Base-by-base conservation (phyloP, 1,140 invertebrate genomes). In the Diorhabda carinulata region DNA sequence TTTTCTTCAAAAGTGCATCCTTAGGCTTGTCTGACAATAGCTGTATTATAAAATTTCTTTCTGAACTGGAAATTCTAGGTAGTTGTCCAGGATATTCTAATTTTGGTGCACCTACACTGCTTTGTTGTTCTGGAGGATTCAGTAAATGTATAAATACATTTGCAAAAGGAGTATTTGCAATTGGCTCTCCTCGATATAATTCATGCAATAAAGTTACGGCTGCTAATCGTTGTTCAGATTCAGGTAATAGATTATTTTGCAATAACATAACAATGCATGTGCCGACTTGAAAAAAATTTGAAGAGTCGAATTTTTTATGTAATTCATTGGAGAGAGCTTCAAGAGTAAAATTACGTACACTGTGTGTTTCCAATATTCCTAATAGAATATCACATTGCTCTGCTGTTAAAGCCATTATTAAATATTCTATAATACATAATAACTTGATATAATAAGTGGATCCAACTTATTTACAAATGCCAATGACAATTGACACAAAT, bases 221-320 rank as follows among this genome's bases (percentile, higher is more conserved):
- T 44, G 87, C 86, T 61, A 93, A 75, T 65, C 89, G 83, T 77
- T 92, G 91, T 71, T 86, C 84, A 61, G 86, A 83, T 70, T 87
- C 86, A 42, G 88, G 84, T 9, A 93, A 78, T 3, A 93, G 77
- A 79, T 92, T 89, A 77, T 93, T 89, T 79, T 92, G 90, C 5
- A 93, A 78, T 5, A 93, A 76, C 69, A 91, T 80, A 3, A 92
- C 83, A 72, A 92, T 78, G 5, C 87, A 84, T 75, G 82, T 83
- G 66, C 87, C 88, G 57, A 89, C 86, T 83, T 92, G 92, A 77
- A 92, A 94, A 78, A 89, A 87, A 75, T 94, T 90, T 62, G 88
- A 85, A 80, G 89, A 89, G 2, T 87, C 84, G 77, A 94, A 93
- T 70, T 85, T 86, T 78, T 92, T 92, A 77, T 92, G 89, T 57